Base-by-base conservation (phyloP, 2,113 vertebrate species). In the Pangasianodon gigas region DNA sequence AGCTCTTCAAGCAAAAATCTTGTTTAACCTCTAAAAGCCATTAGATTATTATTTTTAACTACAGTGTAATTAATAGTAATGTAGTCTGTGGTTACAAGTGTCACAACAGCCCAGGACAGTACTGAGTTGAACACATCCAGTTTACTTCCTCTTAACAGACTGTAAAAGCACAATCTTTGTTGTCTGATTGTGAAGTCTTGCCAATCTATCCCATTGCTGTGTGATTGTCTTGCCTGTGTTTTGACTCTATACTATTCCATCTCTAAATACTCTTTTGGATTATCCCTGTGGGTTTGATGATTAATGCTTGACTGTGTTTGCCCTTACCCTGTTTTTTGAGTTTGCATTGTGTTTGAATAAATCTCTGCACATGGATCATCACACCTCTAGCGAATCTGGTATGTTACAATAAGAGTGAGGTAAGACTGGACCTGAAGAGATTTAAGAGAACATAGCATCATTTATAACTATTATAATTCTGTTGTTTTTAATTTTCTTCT, bases 401-500 rank as follows among this genome's bases (percentile, higher is more conserved):
- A 81, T 32, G 46, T n/a, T 0, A 32, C 6, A 19, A 19, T 32
- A 32, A 32, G 14, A 82, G 0, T 81, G 75, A 79, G 75, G 46
- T 48, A 29, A 52, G 5, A n/a, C 48, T 52, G 4, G 13, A 37
- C 32, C n/a, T 58, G n/a, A 56, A 37, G n/a, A 54, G 16, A 82
- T 13, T 18, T 18, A 51, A 48, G 3, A 48, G 4, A 82, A 54
- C n/a, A 11, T n/a, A 54, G 41, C 54, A 2, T 58, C 6, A 21
- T n/a, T 56, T 6, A 58, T 83, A 29, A 46, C 21, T 87, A 74
- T 18, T 8, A 56, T 52, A 56, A n/a, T 86, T 86, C 48, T 75
- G 69, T 46, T 56, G 32, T 74, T 87, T 79, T 52, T 46, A 37
- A 54, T 54, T 37, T 79, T 71, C 74, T 54, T 85, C 9, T 87